phyloP scores from a whole-genome alignment of 2,113 vertebrate genomes.

The Hyperopisus bebe region DNA sequence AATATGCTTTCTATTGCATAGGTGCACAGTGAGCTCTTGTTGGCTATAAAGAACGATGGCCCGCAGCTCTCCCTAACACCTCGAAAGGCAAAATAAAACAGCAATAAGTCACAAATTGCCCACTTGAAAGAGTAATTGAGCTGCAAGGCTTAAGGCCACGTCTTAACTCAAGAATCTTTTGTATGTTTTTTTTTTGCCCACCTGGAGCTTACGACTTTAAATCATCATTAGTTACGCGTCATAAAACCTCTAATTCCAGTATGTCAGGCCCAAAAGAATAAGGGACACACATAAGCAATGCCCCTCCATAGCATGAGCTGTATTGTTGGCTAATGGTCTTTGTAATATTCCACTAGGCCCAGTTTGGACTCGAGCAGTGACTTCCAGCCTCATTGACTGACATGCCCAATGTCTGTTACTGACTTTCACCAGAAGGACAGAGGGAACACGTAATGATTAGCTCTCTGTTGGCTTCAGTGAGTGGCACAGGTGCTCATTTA shows the following conservation, averaged over 20 bases:
- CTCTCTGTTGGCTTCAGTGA: neutral
- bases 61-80: conserved; percentile 61
- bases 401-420: neutral
- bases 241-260: conserved; percentile 65
- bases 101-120: conserved; percentile 72
- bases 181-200: conserved; percentile 53
- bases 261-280: conserved; percentile 50
- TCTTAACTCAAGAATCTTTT: conserved; percentile 57
- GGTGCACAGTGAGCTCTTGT: conserved; percentile 53
- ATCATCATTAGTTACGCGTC: conserved; percentile 68
- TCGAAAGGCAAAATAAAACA: conserved; percentile 64
- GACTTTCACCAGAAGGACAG: conserved; percentile 14
- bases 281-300: conserved; percentile 13
- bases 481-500: neutral
- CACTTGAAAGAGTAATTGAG: conserved; percentile 72
- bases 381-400: conserved; percentile 4
- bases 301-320: neutral
- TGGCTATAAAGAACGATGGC: conserved; percentile 63
- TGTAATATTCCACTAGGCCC: conserved; percentile 31
- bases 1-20: neutral
- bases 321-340: conserved; percentile 24
- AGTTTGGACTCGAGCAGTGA: neutral
- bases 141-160: conserved; percentile 65
- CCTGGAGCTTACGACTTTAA: conserved; percentile 54
- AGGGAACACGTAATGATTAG: neutral